Conservation (phyloP, 92 coral and sea anemone species). For the Epizoanthus ramosus region DNA sequence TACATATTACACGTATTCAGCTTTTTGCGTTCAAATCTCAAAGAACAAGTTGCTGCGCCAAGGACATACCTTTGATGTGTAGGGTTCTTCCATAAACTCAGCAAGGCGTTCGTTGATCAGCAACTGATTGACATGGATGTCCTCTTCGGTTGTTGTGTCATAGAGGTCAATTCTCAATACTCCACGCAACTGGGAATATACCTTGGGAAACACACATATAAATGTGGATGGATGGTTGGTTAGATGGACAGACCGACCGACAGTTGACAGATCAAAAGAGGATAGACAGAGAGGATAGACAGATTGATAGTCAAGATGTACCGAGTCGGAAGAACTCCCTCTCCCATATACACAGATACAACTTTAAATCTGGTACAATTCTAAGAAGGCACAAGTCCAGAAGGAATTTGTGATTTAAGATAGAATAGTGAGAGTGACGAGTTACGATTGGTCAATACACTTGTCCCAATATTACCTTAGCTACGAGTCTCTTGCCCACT, state of each 20-base stretch:
- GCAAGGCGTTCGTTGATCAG: slow-evolving; percentile 85
- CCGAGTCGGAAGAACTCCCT: too few relatives aligned
- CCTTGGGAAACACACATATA: slow-evolving; percentile 43
- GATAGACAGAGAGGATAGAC: too few relatives aligned
- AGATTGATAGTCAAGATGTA: too few relatives aligned
- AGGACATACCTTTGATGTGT: slow-evolving; percentile 74
- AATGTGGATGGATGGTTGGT: background rate
- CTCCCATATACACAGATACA: too few relatives aligned
- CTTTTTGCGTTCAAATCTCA: background rate
- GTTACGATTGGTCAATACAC: too few relatives aligned
- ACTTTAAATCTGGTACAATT: too few relatives aligned
- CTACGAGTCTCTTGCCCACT: slow-evolving; percentile 69
- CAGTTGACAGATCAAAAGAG: too few relatives aligned
- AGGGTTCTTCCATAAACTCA: slow-evolving; percentile 87
- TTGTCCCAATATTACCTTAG: slow-evolving; percentile 63
- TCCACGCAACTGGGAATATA: slow-evolving; percentile 79
- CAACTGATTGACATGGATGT: slow-evolving; percentile 86
- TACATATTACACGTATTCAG: background rate
- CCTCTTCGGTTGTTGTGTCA: slow-evolving; percentile 89
- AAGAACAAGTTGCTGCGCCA: too few relatives aligned
- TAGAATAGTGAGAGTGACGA: too few relatives aligned
- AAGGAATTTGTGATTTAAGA: too few relatives aligned
- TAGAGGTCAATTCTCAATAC: slow-evolving; percentile 82
- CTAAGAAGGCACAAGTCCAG: too few relatives aligned
- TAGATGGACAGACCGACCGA: background rate